Evolutionary conservation across 2,113 vertebrate species (phyloP).

Genomic region (Gambusia affinis): DNA sequence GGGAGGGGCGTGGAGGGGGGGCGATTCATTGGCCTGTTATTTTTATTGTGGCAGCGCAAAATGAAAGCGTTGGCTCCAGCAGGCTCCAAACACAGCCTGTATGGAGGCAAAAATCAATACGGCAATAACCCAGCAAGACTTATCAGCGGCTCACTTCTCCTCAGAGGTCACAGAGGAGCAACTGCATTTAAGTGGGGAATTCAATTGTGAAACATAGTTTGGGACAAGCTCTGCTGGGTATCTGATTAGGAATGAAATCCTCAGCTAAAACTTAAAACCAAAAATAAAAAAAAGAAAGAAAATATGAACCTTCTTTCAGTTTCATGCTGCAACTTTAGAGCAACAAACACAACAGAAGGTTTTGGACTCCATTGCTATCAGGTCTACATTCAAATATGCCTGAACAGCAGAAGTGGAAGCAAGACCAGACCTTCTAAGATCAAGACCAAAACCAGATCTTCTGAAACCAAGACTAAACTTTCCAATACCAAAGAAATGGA

Average conservation of each 20-base stretch:
- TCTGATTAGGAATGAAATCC: slow-evolving; percentile 66
- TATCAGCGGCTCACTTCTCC: slow-evolving; percentile 78
- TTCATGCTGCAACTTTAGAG: neutral
- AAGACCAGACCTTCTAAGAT: no score
- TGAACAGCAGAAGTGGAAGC: neutral
- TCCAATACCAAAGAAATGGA: no score
- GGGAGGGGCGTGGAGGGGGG: slow-evolving; percentile 4
- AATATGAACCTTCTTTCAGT: slow-evolving; percentile 41
- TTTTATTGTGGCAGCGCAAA: slow-evolving; percentile 83
- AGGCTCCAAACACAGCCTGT: slow-evolving; percentile 64
- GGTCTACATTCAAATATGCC: neutral
- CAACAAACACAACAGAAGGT: neutral
- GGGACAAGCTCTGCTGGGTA: slow-evolving; percentile 46
- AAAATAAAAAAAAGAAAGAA: slow-evolving; percentile 34
- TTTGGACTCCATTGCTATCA: neutral
- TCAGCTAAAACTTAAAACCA: slow-evolving; percentile 37
- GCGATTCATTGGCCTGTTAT: slow-evolving; percentile 82
- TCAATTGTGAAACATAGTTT: slow-evolving; percentile 77
- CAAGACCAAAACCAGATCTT: no score
- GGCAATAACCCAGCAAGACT: slow-evolving; percentile 84
- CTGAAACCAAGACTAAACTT: no score
- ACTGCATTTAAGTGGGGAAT: slow-evolving; percentile 78
- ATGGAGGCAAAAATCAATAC: slow-evolving; percentile 84
- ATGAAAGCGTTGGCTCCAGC: slow-evolving; percentile 79
- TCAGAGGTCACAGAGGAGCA: slow-evolving; percentile 80